Base-by-base conservation (phyloP, 2,797 vertebrate genomes). In the Chelonia mydas region DNA sequence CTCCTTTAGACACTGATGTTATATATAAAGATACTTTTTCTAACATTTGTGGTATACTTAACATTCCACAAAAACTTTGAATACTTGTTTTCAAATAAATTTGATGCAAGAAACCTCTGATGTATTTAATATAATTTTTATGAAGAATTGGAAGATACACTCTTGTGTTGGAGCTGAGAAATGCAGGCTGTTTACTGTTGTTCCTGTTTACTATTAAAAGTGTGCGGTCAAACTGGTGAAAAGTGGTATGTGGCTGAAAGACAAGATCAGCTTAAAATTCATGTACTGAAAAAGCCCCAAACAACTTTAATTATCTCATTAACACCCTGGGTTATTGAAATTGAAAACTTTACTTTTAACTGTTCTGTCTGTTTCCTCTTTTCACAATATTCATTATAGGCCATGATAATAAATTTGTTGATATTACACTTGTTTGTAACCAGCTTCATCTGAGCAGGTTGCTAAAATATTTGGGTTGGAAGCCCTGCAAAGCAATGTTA, bases 211-310 rank as follows among this genome's bases (percentile, higher is more conserved):
- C 33, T 27, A 0, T 65, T 28, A 28, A 47, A 65, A 79, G 4
- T 23, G 5, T 0, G 2, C 45, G 50, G 23, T 11, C 3, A 41
- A 21, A 6, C 0, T 76, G 37, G 21, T 28, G 2, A 76, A 88
- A 81, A 90, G 3, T 11, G 9, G 17, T 49, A 0, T 47, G 33
- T 31, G 3, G 31, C 31, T n/a, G 19, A 85, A 72, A n/a, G 3
- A 55, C 91, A 78, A 49, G 2, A 74, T 47, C n/a, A 59, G 59
- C 28, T 12, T 9, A 83, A 74, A 83, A 79, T 61, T 33, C 11
- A 0, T 45, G 2, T 79, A 87, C 59, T 79, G 33, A 91, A 16
- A 21, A 76, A 45, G 10, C 41, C 5, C 5, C 21, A 41, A 72
- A 72, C 23, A 6, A 25, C 19, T 5, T 2, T 76, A 81, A 50